Percentiles rank a stretch among this genome's conserved stretches.
phyloP scores from a whole-genome alignment of 2,797 vertebrate genomes.

The Antrozous pallidus region DNA sequence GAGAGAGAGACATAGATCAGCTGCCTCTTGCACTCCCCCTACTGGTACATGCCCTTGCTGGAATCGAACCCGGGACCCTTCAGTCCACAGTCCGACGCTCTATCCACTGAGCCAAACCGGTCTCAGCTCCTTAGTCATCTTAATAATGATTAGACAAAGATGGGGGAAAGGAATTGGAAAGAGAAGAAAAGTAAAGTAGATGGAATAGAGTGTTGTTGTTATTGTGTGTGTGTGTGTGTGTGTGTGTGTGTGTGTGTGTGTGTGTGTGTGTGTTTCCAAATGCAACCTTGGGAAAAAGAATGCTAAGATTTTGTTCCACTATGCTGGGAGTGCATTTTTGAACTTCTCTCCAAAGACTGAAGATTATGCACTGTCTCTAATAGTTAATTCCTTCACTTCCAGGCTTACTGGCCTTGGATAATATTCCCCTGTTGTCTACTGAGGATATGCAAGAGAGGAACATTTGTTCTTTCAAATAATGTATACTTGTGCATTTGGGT shows the following conservation, averaged over 20 bases:
- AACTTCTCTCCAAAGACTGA: neutral
- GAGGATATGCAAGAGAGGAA: neutral
- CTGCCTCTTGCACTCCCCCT: too few relatives aligned
- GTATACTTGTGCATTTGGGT: neutral
- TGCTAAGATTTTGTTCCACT: neutral
- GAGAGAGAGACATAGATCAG: too few relatives aligned
- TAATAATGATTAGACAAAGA: neutral
- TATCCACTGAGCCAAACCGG: too few relatives aligned
- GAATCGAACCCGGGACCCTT: too few relatives aligned
- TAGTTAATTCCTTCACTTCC: neutral
- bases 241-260: too few relatives aligned
- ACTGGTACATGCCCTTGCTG: too few relatives aligned
- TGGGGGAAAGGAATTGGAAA: neutral
- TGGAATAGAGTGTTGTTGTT: neutral
- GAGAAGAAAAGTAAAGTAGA: neutral
- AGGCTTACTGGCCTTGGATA: neutral
- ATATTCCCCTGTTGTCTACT: neutral
- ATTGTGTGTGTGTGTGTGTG: too few relatives aligned
- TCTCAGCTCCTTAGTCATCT: neutral
- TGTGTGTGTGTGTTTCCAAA: neutral
- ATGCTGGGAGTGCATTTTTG: neutral
- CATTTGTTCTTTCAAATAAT: constrained; percentile 13
- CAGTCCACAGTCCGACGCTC: too few relatives aligned
- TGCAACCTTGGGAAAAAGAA: neutral
- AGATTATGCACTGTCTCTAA: neutral